Evolutionary conservation across 1,140 invertebrate genomes (phyloP).

Genomic region (Vanessa tameamea): DNA sequence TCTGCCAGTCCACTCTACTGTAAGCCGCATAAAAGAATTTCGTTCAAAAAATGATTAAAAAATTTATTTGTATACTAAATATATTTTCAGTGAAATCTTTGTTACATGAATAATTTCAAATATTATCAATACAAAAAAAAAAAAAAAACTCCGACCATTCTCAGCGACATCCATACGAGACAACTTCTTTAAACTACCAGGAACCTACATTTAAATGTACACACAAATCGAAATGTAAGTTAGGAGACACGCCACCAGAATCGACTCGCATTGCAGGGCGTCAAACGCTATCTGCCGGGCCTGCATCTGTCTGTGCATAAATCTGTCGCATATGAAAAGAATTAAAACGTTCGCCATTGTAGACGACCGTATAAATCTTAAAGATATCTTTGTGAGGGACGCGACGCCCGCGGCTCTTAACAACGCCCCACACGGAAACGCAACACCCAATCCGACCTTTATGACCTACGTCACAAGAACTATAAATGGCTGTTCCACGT

Average conservation of each 20-base stretch:
- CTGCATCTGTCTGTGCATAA: conserved; percentile 74
- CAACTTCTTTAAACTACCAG: background rate
- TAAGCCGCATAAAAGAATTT: no score
- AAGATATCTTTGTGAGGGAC: conserved; percentile 72
- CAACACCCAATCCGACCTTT: background rate
- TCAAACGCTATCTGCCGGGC: conserved; percentile 51
- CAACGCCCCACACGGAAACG: conserved; percentile 7
- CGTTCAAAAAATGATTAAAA: no score
- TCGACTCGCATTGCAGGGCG: conserved; percentile 30
- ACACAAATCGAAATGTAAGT: conserved; percentile 14
- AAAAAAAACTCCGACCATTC: no score
- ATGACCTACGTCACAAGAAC: background rate
- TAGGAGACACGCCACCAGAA: conserved; percentile 21
- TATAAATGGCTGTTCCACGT: background rate
- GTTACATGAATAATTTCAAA: no score
- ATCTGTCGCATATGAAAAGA: conserved; percentile 78
- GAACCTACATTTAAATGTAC: background rate
- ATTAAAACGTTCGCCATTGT: conserved; percentile 78
- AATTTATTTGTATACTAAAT: no score
- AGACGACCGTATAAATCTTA: conserved; percentile 74
- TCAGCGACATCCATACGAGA: no score
- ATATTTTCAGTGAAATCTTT: no score
- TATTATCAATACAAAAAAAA: no score
- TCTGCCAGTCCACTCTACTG: no score
- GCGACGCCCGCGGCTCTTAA: conserved; percentile 55